phyloP scores from a whole-genome alignment of 2,113 vertebrate species.

The Seriola dumerili region DNA sequence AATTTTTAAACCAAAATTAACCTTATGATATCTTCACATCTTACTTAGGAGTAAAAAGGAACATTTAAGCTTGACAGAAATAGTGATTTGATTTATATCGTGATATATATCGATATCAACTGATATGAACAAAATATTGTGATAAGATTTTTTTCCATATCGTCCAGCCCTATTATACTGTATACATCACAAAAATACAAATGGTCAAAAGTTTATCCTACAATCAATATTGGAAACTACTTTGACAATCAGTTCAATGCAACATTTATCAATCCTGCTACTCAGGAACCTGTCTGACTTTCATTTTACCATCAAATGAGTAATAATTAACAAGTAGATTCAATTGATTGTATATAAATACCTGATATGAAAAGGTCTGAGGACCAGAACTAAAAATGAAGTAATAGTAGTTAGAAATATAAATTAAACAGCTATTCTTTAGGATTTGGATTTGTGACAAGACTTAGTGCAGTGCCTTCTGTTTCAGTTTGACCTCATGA shows the following conservation, averaged over 20 bases:
- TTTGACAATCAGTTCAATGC: neutral
- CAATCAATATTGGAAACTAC: neutral
- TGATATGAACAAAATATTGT: no score
- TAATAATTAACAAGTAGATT: neutral
- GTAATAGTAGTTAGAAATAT: neutral
- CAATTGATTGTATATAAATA: neutral
- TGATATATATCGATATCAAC: no score
- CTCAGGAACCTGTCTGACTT: neutral
- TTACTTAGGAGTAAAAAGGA: no score
- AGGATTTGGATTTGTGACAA: constrained; percentile 24
- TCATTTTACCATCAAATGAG: neutral
- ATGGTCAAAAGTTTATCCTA: neutral
- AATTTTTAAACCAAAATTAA: no score
- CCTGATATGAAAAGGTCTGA: neutral
- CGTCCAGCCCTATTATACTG: no score
- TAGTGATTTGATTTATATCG: no score
- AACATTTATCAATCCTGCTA: neutral
- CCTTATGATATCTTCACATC: no score
- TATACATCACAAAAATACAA: neutral
- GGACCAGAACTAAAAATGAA: neutral
- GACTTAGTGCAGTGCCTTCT: constrained; percentile 33
- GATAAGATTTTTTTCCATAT: no score
- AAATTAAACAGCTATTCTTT: constrained; percentile 5
- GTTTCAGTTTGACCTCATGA: constrained; percentile 55
- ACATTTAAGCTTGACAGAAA: no score